Evolutionary conservation across 2,888 invertebrate genomes (phyloP).

Genomic region (Nephrotoma flavescens): DNA sequence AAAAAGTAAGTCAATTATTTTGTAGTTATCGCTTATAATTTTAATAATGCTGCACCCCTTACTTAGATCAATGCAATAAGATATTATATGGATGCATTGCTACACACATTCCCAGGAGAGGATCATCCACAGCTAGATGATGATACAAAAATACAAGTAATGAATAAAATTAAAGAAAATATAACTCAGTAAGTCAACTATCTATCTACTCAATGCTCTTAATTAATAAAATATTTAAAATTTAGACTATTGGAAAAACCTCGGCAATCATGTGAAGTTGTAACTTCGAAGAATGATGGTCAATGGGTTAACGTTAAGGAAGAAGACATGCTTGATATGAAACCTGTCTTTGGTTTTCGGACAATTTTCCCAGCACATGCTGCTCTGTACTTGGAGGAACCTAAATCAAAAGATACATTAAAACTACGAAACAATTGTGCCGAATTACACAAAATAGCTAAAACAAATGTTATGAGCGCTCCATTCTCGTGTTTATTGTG

Average conservation of each 20-base stretch:
- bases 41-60: slow-evolving; percentile 5
- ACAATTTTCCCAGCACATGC: slow-evolving; percentile 36
- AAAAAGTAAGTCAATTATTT: slow-evolving; percentile 34
- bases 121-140: slow-evolving; percentile 22
- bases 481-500: slow-evolving; percentile 2
- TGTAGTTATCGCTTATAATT: background rate
- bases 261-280: slow-evolving; percentile 28
- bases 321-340: slow-evolving; percentile 24
- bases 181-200: slow-evolving; percentile 30
- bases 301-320: slow-evolving; percentile 24
- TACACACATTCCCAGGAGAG: slow-evolving; percentile 34
- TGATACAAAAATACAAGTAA: slow-evolving; percentile 27
- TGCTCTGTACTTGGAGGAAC: slow-evolving; percentile 33
- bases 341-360: slow-evolving; percentile 25
- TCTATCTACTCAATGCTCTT: slow-evolving; percentile 2
- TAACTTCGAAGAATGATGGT: slow-evolving; percentile 22
- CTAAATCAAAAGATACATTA: slow-evolving; percentile 22
- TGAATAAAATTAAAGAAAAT: slow-evolving; percentile 33
- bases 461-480: slow-evolving; percentile 28
- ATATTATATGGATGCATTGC: slow-evolving; percentile 51
- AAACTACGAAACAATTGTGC: slow-evolving; percentile 31
- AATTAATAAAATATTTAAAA: background rate
- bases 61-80: slow-evolving; percentile 57
- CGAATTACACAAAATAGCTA: slow-evolving; percentile 31
- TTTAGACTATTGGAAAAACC: slow-evolving; percentile 31